Evolutionary conservation across 2,888 invertebrate genomes (phyloP).

Genomic region (Eudemis profundana): DNA sequence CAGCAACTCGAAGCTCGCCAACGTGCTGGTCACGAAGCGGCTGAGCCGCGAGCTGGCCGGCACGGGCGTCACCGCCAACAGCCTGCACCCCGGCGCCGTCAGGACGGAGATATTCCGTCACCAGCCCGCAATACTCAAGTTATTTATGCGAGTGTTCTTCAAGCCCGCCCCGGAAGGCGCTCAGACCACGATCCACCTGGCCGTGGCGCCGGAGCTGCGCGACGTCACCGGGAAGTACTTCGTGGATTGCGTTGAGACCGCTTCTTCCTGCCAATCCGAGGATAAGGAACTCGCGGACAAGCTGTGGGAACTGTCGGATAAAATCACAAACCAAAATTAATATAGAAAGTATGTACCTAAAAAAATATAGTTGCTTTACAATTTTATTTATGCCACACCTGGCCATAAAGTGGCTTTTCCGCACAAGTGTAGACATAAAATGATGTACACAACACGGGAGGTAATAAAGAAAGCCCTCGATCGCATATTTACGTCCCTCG

Average conservation of each 20-base stretch:
- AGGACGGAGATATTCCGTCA: slow-evolving; percentile 91
- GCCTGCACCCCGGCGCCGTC: slow-evolving; percentile 92
- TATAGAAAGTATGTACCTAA: background rate
- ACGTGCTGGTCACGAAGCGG: slow-evolving; percentile 88
- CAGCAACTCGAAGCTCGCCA: slow-evolving; percentile 91
- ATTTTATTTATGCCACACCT: no score
- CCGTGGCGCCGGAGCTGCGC: slow-evolving; percentile 88
- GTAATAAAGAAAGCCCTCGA: no score
- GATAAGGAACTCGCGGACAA: slow-evolving; percentile 88
- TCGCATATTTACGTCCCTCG: no score
- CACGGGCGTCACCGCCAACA: slow-evolving; percentile 90
- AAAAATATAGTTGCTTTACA: background rate
- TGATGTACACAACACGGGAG: no score
- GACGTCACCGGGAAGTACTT: slow-evolving; percentile 90
- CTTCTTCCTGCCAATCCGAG: slow-evolving; percentile 82
- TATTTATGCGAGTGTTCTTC: slow-evolving; percentile 86
- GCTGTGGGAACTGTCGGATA: slow-evolving; percentile 91
- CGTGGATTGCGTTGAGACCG: slow-evolving; percentile 87
- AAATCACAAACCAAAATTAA: slow-evolving; percentile 37
- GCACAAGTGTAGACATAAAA: no score
- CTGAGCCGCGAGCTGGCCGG: slow-evolving; percentile 86
- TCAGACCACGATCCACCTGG: slow-evolving; percentile 89
- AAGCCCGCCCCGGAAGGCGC: slow-evolving; percentile 90
- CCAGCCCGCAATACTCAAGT: slow-evolving; percentile 85
- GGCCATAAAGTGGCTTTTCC: no score